These are phyloP conservation scores for Troides aeacus DNA, from an alignment of 2,888 invertebrate genomes.

Conservation along the genomic window DNA sequence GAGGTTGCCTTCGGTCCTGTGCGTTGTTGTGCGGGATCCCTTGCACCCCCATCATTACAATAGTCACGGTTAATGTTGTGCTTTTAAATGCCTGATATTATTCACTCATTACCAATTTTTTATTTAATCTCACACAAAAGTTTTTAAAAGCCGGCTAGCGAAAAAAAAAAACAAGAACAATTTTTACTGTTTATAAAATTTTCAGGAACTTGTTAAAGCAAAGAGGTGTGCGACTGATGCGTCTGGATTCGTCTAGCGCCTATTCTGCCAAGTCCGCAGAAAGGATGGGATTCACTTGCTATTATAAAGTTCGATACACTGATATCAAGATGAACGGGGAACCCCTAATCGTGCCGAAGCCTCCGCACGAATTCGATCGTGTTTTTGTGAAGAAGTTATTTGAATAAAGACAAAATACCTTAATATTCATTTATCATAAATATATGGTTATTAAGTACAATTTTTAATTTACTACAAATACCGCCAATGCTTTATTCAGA, in stretches of 20 bases:
- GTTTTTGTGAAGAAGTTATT: slow-evolving; percentile 77
- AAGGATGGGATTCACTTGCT: slow-evolving; percentile 84
- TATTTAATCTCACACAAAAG: no score
- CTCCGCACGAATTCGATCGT: slow-evolving; percentile 81
- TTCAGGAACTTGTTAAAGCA: slow-evolving; percentile 80
- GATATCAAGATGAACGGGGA: slow-evolving; percentile 83
- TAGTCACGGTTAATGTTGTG: no score
- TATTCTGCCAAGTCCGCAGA: slow-evolving; percentile 87
- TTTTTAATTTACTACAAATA: not conserved
- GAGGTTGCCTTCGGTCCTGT: no score
- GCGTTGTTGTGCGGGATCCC: no score
- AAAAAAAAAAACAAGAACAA: not conserved
- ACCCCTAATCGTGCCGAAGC: slow-evolving; percentile 82
- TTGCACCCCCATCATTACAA: no score
- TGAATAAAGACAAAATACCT: slow-evolving; percentile 1
- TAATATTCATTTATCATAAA: not conserved
- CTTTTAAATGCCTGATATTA: no score
- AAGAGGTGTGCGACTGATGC: slow-evolving; percentile 79
- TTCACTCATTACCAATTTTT: no score
- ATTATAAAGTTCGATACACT: slow-evolving; percentile 82
- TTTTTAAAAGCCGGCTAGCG: not conserved
- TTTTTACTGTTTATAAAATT: slow-evolving; percentile 35
- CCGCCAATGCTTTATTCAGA: no score
- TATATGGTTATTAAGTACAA: not conserved
- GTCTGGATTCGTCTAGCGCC: slow-evolving; percentile 87